Evolutionary conservation across 2,888 invertebrate genomes (phyloP), one percentile per base, ranked within the genome.

Genomic region (Pseudococcus viburni): DNA sequence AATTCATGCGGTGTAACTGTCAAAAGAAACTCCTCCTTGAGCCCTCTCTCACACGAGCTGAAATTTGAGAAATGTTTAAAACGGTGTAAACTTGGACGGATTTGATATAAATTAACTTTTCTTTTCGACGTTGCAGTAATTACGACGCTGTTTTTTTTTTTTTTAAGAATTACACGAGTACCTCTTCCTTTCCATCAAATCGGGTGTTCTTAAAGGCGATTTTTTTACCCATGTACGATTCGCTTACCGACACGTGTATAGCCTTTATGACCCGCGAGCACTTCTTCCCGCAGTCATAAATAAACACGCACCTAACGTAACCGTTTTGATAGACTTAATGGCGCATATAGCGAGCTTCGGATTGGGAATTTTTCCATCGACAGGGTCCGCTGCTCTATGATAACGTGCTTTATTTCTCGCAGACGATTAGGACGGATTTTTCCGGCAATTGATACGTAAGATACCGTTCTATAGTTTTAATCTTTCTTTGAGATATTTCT

Each of bases 231-330:
- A 73, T 33, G 68, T 33, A 26, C 11, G 12, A 22, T 51, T 84
- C 59, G 59, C 59, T 59, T 85, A 64, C 51, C 85, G 85, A 85
- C 85, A 85, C 85, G 85, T 85, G 85, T 85, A 55, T 85, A 85
- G 85, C 85, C 85, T 85, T 85, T 85, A 85, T 55, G 85, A 85
- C 85, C 85, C 59, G 85, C 85, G 1, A 85, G 64, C 39, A 55
- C 33, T 26, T 51, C 55, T 51, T 17, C 26, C 8, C 11, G 55
- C 51, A n/a, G 59, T 85, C 85, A 39, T 85, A 85, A 85, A 85
- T 85, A 85, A 85, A 55, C 85, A 85, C 85, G 85, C 85, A 55
- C 85, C 26, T 33, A 33, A 33, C 26, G 15, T 85, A 85, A 39
- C 85, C 39, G 64, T 59, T 73, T 85, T 85, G 85, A 85, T 51